Percentiles rank a stretch among this genome's conserved stretches.
Conservation (phyloP, 2,113 vertebrate genomes). For the Cyanocitta stelleri region DNA sequence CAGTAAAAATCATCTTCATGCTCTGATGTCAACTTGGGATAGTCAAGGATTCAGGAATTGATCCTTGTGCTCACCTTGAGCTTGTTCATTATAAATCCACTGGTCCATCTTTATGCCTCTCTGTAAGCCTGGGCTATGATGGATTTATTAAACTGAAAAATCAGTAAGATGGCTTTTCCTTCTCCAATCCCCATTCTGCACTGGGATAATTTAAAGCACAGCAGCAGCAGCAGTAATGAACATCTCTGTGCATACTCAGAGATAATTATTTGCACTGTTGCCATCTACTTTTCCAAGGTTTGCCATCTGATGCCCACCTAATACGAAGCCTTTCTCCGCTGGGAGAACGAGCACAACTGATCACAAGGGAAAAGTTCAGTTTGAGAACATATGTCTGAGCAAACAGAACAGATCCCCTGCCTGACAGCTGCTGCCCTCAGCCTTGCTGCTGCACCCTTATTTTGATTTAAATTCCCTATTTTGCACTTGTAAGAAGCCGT, state of each 20-base stretch:
- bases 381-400: slow-evolving; percentile 33
- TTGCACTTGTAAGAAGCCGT: not conserved
- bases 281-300: not conserved
- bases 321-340: not conserved
- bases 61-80: not conserved
- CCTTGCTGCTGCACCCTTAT: not conserved
- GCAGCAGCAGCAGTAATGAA: not conserved
- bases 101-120: not conserved
- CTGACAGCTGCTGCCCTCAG: slow-evolving; percentile 9
- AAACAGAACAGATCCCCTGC: not conserved
- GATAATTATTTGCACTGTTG: slow-evolving; percentile 2
- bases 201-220: not conserved
- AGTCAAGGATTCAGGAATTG: not conserved
- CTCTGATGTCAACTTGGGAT: not conserved
- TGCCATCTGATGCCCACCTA: slow-evolving; percentile 51
- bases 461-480: not conserved
- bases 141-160: not conserved
- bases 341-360: not conserved
- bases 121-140: not conserved
- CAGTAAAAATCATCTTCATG: not conserved
- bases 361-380: slow-evolving; percentile 19
- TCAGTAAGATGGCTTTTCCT: not conserved
- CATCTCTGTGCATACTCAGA: not conserved
- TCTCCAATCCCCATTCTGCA: not conserved
- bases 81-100: not conserved